phyloP scores from a whole-genome alignment of 2,888 invertebrate species.

The Strigamia maritima region DNA sequence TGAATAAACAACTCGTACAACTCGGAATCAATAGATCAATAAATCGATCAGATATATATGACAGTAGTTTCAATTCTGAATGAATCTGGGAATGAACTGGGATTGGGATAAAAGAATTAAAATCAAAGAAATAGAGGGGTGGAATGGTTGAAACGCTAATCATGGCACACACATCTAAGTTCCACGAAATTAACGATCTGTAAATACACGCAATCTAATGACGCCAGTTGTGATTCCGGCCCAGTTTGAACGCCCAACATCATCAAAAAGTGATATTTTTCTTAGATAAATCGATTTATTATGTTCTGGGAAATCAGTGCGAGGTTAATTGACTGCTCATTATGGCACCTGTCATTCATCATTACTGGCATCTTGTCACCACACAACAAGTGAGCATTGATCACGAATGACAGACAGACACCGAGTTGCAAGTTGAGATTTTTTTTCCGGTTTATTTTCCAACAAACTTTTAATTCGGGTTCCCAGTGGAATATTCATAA shows the following conservation, averaged over 20 bases:
- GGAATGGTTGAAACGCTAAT: neutral
- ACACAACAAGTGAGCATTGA: neutral
- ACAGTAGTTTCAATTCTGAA: too few relatives aligned
- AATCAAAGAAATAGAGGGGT: neutral
- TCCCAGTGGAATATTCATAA: neutral
- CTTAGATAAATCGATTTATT: neutral
- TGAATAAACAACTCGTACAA: too few relatives aligned
- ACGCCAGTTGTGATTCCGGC: too few relatives aligned
- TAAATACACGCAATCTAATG: constrained; percentile 10
- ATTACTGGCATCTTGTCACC: neutral
- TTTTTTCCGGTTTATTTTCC: neutral
- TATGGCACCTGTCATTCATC: constrained; percentile 20
- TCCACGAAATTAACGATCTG: constrained; percentile 24
- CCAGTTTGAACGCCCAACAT: neutral
- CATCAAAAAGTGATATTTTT: neutral
- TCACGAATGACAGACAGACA: neutral
- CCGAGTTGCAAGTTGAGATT: neutral
- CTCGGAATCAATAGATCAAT: too few relatives aligned
- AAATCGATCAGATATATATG: too few relatives aligned
- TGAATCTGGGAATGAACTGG: too few relatives aligned
- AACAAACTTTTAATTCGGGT: neutral
- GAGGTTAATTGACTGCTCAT: neutral
- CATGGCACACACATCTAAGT: neutral
- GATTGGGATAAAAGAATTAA: neutral
- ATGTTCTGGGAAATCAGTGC: neutral